Base-by-base conservation (phyloP, 2,113 vertebrate genomes). In the Centrocercus urophasianus region DNA sequence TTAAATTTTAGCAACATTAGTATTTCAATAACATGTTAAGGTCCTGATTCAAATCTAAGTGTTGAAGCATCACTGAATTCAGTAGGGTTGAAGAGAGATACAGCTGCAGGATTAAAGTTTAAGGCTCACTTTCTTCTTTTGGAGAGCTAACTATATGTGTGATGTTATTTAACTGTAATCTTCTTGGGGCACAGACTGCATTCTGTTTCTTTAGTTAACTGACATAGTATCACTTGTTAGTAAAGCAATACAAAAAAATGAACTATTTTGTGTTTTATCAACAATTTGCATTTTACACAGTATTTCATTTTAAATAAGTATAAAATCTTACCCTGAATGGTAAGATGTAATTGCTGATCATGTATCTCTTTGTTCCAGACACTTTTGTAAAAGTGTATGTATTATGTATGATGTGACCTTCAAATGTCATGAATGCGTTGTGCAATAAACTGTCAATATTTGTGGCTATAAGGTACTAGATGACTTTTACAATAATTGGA, bases 391-490 rank as follows among this genome's bases (percentile, higher is more conserved):
- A 98, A 98, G 98, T 98, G 97, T 98, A 98, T 98, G 98, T 98
- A 98, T 99, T 98, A 99, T 99, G 99, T 99, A 99, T 98, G 98
- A 98, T 98, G 98, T 99, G 99, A 99, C 99, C 99, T 99, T 99
- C 99, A 99, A 99, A 99, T 99, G 99, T 99, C 99, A 99, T 99
- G 99, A 98, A 98, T 98, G 99, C 98, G 95, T 99, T 99, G 98
- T 99, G 99, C 99, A 99, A 99, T 99, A 99, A 99, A 99, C 99
- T 99, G 99, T 99, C 99, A 99, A 99, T 99, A 99, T 99, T 99
- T 99, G 99, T 99, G 99, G 99, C 99, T 99, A 99, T 99, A 98
- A 98, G 99, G 98, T 98, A 98, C 98, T 97, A 98, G 98, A 98
- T 99, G 99, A 99, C 99, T 99, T 99, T 99, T 99, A 99, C 99